phyloP scores from a whole-genome alignment of 2,113 vertebrate species.

The Gavialis gangeticus region DNA sequence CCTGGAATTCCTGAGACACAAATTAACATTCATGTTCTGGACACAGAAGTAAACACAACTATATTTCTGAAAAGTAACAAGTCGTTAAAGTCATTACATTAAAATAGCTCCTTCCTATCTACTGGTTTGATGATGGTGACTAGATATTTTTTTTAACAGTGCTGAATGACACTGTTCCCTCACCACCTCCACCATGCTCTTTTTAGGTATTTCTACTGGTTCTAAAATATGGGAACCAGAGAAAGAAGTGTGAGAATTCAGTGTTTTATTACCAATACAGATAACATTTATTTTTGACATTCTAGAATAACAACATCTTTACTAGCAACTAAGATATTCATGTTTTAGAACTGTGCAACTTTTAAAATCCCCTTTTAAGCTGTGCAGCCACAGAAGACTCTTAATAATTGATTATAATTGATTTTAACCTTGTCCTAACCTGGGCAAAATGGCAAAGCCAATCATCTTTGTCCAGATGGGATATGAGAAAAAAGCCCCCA shows the following conservation, averaged over 20 bases:
- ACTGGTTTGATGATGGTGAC: conserved; percentile 43
- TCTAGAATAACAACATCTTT: conserved; percentile 72
- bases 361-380: conserved; percentile 82
- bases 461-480: conserved; percentile 86
- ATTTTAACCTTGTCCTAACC: conserved; percentile 93
- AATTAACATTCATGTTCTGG: conserved; percentile 55
- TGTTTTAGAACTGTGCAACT: conserved; percentile 76
- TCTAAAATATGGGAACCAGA: conserved; percentile 36
- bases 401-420: conserved; percentile 98
- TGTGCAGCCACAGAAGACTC: conserved; percentile 81
- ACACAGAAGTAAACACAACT: conserved; percentile 19
- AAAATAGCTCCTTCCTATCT: conserved; percentile 63
- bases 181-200: not conserved
- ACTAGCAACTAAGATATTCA: conserved; percentile 69
- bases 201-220: conserved; percentile 40
- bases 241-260: conserved; percentile 47
- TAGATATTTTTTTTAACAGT: conserved; percentile 35
- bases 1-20: conserved; percentile 29
- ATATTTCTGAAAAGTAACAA: conserved; percentile 52
- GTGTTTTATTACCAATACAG: conserved; percentile 51
- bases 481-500: conserved; percentile 83
- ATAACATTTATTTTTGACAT: conserved; percentile 74
- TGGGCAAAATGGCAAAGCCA: conserved; percentile 86
- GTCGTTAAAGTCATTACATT: conserved; percentile 50
- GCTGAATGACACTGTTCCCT: not conserved